Percentiles rank a stretch among this genome's conserved stretches.
phyloP scores from a whole-genome alignment of 2,797 vertebrate species.

The Avahi laniger region DNA sequence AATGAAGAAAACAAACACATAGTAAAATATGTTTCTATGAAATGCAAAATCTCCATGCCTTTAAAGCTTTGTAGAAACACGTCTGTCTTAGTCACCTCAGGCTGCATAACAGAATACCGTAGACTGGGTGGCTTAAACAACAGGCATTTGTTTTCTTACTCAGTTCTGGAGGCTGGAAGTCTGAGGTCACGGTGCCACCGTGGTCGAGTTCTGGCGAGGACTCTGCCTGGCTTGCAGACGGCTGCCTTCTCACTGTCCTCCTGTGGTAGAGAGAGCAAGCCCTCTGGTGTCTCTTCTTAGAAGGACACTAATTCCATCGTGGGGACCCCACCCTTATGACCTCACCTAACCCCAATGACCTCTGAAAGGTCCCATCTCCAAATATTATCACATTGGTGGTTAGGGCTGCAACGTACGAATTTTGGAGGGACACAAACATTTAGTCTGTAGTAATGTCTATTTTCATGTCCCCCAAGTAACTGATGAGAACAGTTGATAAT shows the following conservation, averaged over 20 bases:
- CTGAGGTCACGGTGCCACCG: no score
- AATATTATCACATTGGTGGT: not conserved
- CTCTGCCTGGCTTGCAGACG: not conserved
- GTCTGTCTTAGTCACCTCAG: not conserved
- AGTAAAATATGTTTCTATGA: not conserved
- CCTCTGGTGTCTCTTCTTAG: not conserved
- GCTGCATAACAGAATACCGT: not conserved
- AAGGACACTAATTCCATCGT: not conserved
- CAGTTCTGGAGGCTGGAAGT: not conserved
- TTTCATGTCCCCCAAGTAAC: not conserved
- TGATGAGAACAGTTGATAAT: not conserved
- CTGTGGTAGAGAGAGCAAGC: not conserved
- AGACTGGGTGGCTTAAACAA: not conserved
- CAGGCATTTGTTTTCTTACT: no score
- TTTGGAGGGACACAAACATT: not conserved
- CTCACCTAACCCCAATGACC: not conserved
- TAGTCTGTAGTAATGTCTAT: not conserved
- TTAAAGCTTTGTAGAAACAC: not conserved
- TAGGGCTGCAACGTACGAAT: not conserved
- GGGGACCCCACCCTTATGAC: not conserved
- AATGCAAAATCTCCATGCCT: not conserved
- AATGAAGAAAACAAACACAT: not conserved
- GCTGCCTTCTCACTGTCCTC: not conserved
- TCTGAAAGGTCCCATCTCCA: not conserved
- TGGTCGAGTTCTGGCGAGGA: not conserved